These are phyloP conservation scores for Saccostrea glomerata DNA, from an alignment of 1,140 invertebrate genomes.

Conservation along the genomic window DNA sequence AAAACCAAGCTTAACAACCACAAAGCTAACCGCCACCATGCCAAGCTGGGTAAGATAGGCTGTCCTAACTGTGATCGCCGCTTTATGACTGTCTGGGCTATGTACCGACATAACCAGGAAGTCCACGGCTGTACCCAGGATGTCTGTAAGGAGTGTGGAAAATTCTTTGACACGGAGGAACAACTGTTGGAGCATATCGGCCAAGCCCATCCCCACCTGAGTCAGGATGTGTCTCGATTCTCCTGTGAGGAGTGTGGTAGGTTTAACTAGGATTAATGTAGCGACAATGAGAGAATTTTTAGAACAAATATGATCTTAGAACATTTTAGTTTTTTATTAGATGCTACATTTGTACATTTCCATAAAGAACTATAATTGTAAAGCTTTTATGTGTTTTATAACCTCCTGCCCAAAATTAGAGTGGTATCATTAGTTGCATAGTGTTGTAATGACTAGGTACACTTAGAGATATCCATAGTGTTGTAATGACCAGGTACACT, in stretches of 20 bases:
- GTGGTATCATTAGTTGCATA: no score
- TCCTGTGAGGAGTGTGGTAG: neutral
- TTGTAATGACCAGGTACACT: no score
- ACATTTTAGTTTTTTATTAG: no score
- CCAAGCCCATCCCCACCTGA: neutral
- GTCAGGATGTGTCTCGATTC: neutral
- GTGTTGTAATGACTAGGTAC: no score
- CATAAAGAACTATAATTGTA: no score
- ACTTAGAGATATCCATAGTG: no score
- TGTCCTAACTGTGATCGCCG: constrained; percentile 18
- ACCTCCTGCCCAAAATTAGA: no score
- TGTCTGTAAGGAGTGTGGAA: constrained; percentile 17
- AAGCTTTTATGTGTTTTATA: no score
- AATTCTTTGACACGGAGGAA: constrained; percentile 27
- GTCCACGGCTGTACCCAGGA: constrained; percentile 11
- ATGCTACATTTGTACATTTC: no score
- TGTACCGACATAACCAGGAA: constrained; percentile 32
- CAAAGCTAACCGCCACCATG: constrained; percentile 9
- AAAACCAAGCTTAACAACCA: neutral
- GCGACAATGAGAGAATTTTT: no score
- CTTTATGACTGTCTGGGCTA: neutral
- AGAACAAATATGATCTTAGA: no score
- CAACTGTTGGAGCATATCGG: constrained; percentile 1
- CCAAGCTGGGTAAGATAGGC: neutral
- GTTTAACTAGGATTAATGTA: neutral